Evolutionary conservation across 2,113 vertebrate genomes (phyloP).

Genomic region (Mus spicilegus): DNA sequence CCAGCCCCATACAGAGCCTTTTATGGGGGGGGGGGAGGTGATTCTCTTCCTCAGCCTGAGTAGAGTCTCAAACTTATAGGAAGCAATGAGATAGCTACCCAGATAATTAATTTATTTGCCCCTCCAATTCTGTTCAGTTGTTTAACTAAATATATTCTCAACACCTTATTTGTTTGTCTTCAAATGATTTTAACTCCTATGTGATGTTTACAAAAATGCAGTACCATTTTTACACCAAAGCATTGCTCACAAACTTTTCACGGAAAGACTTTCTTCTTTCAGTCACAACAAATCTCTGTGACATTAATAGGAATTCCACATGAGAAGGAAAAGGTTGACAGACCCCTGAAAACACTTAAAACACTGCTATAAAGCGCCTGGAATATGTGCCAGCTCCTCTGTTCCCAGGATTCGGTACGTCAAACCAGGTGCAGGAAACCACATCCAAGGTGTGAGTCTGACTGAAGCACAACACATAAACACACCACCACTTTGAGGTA

Average conservation of each 20-base stretch:
- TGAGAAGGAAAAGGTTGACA: conserved; percentile 64
- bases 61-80: neutral
- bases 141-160: conserved; percentile 21
- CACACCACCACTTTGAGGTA: neutral
- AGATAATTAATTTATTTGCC: neutral
- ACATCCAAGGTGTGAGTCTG: conserved; percentile 37
- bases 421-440: conserved; percentile 53
- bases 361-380: conserved; percentile 43
- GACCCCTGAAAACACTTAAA: conserved; percentile 66
- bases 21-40: neutral
- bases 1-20: conserved; percentile 1
- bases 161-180: conserved; percentile 51
- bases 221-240: conserved; percentile 52
- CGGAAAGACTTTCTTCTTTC: conserved; percentile 66
- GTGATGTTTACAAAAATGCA: conserved; percentile 52
- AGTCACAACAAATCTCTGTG: conserved; percentile 67
- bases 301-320: conserved; percentile 68
- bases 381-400: conserved; percentile 11
- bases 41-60: neutral
- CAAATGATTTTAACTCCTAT: conserved; percentile 61
- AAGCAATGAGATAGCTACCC: neutral
- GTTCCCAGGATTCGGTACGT: conserved; percentile 35
- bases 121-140: conserved; percentile 31
- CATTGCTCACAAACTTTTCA: conserved; percentile 56
- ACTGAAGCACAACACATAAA: conserved; percentile 61